These are phyloP conservation scores for Drosophila merina DNA, from an alignment of 2,888 invertebrate species.

Conservation along the genomic window DNA sequence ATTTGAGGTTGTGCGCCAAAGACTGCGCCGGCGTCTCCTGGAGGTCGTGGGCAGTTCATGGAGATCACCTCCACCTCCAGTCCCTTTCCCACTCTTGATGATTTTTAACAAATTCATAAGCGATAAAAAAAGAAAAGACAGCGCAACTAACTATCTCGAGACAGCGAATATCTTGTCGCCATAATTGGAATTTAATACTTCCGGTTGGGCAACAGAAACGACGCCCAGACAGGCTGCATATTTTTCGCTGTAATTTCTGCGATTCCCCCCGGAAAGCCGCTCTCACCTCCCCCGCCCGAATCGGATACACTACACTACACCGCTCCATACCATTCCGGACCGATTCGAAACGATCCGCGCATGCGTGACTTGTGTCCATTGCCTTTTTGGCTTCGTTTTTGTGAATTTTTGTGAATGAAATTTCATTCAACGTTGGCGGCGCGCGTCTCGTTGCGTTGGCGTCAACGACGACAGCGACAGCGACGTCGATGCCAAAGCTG, in stretches of 20 bases:
- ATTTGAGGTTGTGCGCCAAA: conserved; percentile 72
- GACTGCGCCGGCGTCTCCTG: conserved; percentile 74
- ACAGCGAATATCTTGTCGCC: conserved; percentile 64
- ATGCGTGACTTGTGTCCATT: conserved; percentile 80
- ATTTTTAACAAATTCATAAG: conserved; percentile 40
- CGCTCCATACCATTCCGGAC: conserved; percentile 14
- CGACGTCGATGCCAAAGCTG: conserved; percentile 45
- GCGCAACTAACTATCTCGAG: conserved; percentile 28
- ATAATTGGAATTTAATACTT: conserved; percentile 79
- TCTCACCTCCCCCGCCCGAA: conserved; percentile 1
- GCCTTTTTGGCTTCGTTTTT: conserved; percentile 71
- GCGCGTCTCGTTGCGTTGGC: conserved; percentile 48
- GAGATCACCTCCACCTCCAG: neutral
- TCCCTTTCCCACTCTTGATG: conserved; percentile 7
- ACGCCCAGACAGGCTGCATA: conserved; percentile 56
- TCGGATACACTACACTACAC: conserved; percentile 6
- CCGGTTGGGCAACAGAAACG: conserved; percentile 60
- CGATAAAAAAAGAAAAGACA: conserved; percentile 41
- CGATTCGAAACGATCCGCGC: conserved; percentile 54
- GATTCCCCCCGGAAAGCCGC: conserved; percentile 1
- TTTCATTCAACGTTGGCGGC: conserved; percentile 76
- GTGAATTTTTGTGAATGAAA: conserved; percentile 80
- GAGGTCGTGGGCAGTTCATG: conserved; percentile 56
- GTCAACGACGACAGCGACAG: conserved; percentile 30
- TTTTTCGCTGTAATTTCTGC: conserved; percentile 54